Percentiles rank a stretch among this genome's conserved stretches.
Conservation (phyloP, 2,113 vertebrate species). For the Amphilophus citrinellus region DNA sequence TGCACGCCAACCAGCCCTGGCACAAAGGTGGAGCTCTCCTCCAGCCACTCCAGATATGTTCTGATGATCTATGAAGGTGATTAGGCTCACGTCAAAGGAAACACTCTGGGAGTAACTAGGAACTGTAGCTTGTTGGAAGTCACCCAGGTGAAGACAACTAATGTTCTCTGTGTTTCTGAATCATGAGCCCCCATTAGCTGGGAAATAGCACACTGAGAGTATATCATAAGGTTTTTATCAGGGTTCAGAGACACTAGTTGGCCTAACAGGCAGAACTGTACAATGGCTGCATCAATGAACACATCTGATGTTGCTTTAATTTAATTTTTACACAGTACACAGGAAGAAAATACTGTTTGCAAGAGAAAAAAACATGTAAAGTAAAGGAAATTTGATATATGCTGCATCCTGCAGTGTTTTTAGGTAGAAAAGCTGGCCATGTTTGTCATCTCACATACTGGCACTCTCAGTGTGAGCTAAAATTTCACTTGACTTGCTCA, state of each 20-base stretch:
- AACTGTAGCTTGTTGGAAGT: conserved; percentile 18
- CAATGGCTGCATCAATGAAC: background rate
- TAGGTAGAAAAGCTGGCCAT: background rate
- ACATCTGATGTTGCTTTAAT: conserved; percentile 14
- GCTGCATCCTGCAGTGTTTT: background rate
- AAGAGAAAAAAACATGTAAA: background rate
- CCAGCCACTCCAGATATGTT: conserved; percentile 40
- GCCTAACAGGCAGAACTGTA: background rate
- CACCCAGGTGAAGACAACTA: conserved; percentile 23
- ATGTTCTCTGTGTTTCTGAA: conserved; percentile 3
- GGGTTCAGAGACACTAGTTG: background rate
- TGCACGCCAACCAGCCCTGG: conserved; percentile 41
- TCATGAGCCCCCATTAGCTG: background rate
- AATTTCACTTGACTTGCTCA: background rate
- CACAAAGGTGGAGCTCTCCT: conserved; percentile 63
- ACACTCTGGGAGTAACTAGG: conserved; percentile 12
- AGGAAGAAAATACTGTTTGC: background rate
- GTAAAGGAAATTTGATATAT: background rate
- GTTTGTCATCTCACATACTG: background rate
- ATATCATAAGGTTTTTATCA: conserved; percentile 33
- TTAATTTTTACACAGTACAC: conserved; percentile 1
- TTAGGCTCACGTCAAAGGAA: conserved; percentile 43
- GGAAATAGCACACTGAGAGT: background rate
- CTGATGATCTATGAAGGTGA: conserved; percentile 54
- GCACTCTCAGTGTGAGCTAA: background rate